These are phyloP conservation scores for Phyllopteryx taeniolatus DNA, from an alignment of 2,113 vertebrate genomes.

Conservation along the genomic window DNA sequence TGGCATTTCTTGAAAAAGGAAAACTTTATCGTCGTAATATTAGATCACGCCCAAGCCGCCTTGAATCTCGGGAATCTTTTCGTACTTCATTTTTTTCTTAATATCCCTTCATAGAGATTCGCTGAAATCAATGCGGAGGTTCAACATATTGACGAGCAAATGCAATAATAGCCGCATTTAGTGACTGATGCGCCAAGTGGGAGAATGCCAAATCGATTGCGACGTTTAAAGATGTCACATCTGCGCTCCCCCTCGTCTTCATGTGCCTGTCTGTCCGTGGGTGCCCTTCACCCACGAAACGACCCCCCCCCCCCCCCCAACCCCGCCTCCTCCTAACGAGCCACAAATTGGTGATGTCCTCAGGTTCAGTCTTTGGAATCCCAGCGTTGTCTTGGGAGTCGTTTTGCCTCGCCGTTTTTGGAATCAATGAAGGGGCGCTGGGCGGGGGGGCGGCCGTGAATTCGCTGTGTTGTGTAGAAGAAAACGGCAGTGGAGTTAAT, in stretches of 20 bases:
- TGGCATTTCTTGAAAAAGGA: too few species aligned
- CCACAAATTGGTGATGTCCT: conserved; percentile 61
- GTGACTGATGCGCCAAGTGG: conserved; percentile 23
- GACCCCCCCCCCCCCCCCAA: conserved; percentile 16
- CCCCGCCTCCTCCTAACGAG: conserved; percentile 41
- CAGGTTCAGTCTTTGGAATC: conserved; percentile 56
- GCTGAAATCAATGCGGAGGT: neutral
- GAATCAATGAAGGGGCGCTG: conserved; percentile 60
- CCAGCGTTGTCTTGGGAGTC: conserved; percentile 63
- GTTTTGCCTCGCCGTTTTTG: conserved; percentile 66
- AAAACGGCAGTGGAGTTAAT: conserved; percentile 79
- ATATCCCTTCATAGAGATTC: conserved; percentile 2
- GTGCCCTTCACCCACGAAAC: conserved; percentile 31
- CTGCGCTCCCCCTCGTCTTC: conserved; percentile 69
- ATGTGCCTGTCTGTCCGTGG: conserved; percentile 54
- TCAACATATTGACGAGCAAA: neutral
- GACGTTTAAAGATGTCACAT: conserved; percentile 68
- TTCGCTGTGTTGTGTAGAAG: conserved; percentile 54
- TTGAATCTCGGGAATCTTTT: neutral
- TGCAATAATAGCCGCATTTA: conserved; percentile 26
- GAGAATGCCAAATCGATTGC: conserved; percentile 70
- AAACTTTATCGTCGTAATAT: neutral
- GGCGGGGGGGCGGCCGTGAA: conserved; percentile 25
- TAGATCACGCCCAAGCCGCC: neutral
- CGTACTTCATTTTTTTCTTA: neutral